Evolutionary conservation across 1,140 invertebrate genomes (phyloP).

Genomic region (Drosophila carrolli): DNA sequence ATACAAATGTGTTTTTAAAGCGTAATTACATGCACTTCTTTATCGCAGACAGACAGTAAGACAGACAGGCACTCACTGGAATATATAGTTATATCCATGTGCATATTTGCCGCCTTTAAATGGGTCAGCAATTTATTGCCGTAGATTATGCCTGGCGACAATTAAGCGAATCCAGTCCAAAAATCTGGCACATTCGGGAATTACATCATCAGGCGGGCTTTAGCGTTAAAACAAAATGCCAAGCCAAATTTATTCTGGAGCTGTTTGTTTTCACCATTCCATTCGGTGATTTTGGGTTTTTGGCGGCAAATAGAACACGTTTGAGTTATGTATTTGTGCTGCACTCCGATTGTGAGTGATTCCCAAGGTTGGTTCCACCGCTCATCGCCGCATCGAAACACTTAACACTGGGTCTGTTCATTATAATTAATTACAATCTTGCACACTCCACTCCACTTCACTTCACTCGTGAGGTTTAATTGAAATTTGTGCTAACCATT

Average conservation of each 20-base stretch:
- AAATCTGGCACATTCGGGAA: constrained; percentile 74
- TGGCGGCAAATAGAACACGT: constrained; percentile 44
- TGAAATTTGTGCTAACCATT: constrained; percentile 17
- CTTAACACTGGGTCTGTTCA: constrained; percentile 16
- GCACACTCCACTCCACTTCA: constrained; percentile 7
- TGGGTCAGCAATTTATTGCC: constrained; percentile 77
- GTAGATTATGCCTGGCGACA: constrained; percentile 63
- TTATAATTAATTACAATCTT: constrained; percentile 43
- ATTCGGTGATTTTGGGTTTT: constrained; percentile 5
- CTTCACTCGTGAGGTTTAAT: constrained; percentile 27
- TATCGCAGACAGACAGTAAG: constrained; percentile 46
- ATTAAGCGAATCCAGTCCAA: constrained; percentile 71
- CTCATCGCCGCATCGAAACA: constrained; percentile 44
- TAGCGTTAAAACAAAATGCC: constrained; percentile 25
- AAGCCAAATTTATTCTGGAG: constrained; percentile 53
- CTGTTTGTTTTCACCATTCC: constrained; percentile 15
- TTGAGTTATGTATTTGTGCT: constrained; percentile 54
- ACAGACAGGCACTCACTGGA: constrained; percentile 15
- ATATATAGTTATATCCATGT: constrained; percentile 18
- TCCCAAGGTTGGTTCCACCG: constrained; percentile 42
- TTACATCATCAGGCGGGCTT: constrained; percentile 66
- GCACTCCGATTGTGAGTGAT: constrained; percentile 45
- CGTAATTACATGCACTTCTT: constrained; percentile 78
- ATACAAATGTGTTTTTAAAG: constrained; percentile 74
- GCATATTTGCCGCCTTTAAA: constrained; percentile 64